Evolutionary conservation across 2,888 invertebrate genomes (phyloP), one percentile per base, ranked within the genome.

Genomic region (Brachyptera risi): DNA sequence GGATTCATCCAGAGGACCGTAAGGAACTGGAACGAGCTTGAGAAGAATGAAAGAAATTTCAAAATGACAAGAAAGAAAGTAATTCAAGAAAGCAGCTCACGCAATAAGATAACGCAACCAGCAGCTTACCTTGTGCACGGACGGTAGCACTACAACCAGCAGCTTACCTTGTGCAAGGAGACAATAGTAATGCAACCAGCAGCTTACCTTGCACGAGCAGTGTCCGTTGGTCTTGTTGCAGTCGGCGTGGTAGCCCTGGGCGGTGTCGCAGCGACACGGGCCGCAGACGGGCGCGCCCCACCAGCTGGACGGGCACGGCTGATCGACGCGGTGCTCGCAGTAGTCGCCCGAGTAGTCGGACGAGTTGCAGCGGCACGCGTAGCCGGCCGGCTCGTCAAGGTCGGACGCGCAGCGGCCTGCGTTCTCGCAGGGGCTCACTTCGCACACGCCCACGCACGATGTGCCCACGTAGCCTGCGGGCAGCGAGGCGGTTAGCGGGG

Each of bases 281-380:
- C 96, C 97, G 76, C 97, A 97, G 3, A 93, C 90, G 0, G 88
- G 89, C 66, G 85, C 85, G 0, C 96, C 96, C 94, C 95, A 96
- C 96, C 94, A 98, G 17, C 92, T 91, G 0, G 92, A 85, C 0
- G 96, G 95, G 68, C 97, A 98, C 0, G 86, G 86, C 64, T 85
- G 85, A 3, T 82, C 80, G 0, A 83, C 80, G 19, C 79, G 80
- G 15, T 17, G 21, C 54, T 54, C 54, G 37, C 54, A 54, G 54
- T 54, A 19, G 1, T 17, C 66, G 78, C 83, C 85, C 38, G 88
- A 87, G 68, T 85, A 86, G 60, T 84, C 80, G 1, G 84, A 83
- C 1, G 84, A 84, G 40, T 87, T 86, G 73, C 96, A 97, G 49
- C 83, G 80, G 72, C 97, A 97, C 15, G 77, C 78, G 73, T 96